A percentile compares a stretch with the other conserved stretches of the same genome.
Conservation (phyloP, 2,888 invertebrate genomes). For the Rhimphoctona megacephalus region DNA sequence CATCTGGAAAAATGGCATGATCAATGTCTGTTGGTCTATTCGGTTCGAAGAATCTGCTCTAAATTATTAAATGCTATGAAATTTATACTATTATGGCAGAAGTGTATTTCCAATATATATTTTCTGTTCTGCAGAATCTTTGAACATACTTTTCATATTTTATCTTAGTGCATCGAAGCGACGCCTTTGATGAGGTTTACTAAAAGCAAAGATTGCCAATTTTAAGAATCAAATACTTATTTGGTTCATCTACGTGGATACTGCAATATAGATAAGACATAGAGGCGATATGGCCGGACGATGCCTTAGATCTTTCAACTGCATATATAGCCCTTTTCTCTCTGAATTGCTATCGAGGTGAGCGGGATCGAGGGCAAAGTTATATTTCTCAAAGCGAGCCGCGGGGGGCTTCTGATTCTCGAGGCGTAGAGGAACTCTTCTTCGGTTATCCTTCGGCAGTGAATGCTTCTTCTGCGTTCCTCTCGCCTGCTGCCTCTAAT, state of each 20-base stretch:
- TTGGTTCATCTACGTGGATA: constrained; percentile 19
- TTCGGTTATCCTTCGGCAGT: constrained; percentile 68
- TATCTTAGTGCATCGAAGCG: background rate
- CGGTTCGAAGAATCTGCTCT: background rate
- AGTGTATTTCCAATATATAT: background rate
- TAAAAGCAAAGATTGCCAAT: constrained; percentile 36
- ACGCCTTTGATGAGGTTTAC: constrained; percentile 28
- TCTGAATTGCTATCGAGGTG: constrained; percentile 39
- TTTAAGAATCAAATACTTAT: constrained; percentile 61
- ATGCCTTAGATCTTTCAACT: constrained; percentile 62
- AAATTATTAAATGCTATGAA: background rate
- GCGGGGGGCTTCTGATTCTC: constrained; percentile 47
- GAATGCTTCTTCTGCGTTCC: constrained; percentile 55
- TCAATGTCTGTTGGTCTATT: background rate
- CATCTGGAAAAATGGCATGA: too few species aligned
- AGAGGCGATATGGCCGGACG: constrained; percentile 33
- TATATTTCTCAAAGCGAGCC: constrained; percentile 64
- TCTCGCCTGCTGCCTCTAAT: constrained; percentile 67
- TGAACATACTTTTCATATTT: background rate
- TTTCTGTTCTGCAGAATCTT: background rate
- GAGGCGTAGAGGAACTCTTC: constrained; percentile 64
- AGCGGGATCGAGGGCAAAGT: constrained; percentile 65
- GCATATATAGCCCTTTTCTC: constrained; percentile 32
- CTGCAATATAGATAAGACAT: constrained; percentile 24
- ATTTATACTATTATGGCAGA: background rate